Percentiles rank a stretch among this genome's conserved stretches.
phyloP scores from a whole-genome alignment of 92 coral and sea anemone species.

The Parazoanthus swiftii region DNA sequence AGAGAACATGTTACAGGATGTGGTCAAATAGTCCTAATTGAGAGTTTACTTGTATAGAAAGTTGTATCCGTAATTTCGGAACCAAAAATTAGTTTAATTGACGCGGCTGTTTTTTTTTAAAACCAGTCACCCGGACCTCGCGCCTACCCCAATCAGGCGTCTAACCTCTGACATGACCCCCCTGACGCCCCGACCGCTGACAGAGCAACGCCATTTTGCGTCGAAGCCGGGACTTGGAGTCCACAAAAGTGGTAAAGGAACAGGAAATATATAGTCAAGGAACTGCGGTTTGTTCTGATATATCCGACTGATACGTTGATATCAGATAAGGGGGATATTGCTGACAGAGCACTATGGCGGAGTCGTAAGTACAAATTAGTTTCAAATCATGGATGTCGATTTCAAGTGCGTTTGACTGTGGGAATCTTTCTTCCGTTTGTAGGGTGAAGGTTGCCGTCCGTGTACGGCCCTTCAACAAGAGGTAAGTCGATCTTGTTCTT shows the following conservation, averaged over 20 bases:
- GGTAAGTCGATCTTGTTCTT: slow-evolving; percentile 58
- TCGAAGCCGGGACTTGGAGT: slow-evolving; percentile 8
- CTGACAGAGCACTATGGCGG: slow-evolving; percentile 49
- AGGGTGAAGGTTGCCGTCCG: slow-evolving; percentile 99
- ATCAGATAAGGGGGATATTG: not conserved
- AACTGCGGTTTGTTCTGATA: slow-evolving; percentile 10
- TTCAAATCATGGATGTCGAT: not conserved
- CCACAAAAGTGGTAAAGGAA: slow-evolving; percentile 14
- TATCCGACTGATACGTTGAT: not conserved
- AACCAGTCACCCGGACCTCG: not conserved
- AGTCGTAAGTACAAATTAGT: slow-evolving; percentile 78
- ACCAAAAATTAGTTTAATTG: no score
- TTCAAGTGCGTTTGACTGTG: not conserved
- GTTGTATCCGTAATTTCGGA: no score
- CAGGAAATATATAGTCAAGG: slow-evolving; percentile 31
- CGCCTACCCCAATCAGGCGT: no score
- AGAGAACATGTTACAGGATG: no score
- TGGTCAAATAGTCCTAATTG: no score
- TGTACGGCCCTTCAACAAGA: slow-evolving; percentile 96
- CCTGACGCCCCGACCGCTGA: slow-evolving; percentile 20
- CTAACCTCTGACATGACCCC: slow-evolving; percentile 5
- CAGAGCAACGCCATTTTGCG: slow-evolving; percentile 43
- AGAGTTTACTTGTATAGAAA: no score
- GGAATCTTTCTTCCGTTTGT: slow-evolving; percentile 17
- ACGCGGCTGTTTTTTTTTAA: no score